phyloP scores from a whole-genome alignment of 2,888 invertebrate species.

The Eupithecia pulchellata region DNA sequence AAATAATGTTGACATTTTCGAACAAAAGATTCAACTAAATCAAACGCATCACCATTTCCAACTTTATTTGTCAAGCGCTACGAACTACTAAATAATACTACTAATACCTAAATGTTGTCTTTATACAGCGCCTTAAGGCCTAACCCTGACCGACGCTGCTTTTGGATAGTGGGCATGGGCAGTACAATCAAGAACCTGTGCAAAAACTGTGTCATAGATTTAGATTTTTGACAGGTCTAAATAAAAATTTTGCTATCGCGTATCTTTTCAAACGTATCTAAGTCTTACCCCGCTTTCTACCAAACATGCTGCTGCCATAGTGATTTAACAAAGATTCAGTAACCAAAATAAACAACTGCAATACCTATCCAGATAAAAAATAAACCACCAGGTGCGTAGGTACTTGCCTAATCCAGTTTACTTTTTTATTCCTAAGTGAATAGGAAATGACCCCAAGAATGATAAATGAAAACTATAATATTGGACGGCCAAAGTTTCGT shows the following conservation, averaged over 20 bases:
- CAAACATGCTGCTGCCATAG: not conserved
- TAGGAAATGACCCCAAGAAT: slow-evolving; percentile 29
- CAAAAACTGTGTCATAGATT: not conserved
- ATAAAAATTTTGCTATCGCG: not conserved
- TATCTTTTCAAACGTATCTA: not conserved
- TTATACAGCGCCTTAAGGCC: no score
- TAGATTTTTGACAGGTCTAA: not conserved
- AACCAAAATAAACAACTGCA: no score
- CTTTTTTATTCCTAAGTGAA: slow-evolving; percentile 4
- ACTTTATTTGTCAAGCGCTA: no score
- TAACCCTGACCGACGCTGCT: not conserved
- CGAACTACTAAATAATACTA: no score
- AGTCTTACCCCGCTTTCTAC: not conserved
- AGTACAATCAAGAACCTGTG: not conserved
- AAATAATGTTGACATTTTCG: no score
- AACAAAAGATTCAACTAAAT: no score
- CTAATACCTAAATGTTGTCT: no score
- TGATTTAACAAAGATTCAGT: not conserved
- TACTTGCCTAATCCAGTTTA: not conserved
- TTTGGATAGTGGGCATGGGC: not conserved
- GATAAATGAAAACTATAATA: slow-evolving; percentile 30
- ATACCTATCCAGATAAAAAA: not conserved
- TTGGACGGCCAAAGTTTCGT: slow-evolving; percentile 26
- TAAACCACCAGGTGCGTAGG: not conserved
- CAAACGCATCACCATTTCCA: no score